phyloP scores from a whole-genome alignment of 2,797 vertebrate species.

The Erethizon dorsatum region DNA sequence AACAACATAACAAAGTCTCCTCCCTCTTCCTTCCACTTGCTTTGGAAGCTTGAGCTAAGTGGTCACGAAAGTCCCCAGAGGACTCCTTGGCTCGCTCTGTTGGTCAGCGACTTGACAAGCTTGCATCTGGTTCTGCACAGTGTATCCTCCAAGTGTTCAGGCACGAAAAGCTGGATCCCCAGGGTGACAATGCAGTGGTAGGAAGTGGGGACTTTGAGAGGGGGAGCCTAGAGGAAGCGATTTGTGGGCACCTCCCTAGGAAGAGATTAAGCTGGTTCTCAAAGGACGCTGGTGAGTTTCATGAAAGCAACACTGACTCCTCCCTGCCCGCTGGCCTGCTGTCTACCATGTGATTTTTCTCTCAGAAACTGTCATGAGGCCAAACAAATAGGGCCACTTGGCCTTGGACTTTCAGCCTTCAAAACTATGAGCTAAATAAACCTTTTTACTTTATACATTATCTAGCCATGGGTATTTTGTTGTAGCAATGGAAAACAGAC shows the following conservation, averaged over 20 bases:
- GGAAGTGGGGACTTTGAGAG: neutral
- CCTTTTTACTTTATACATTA: neutral
- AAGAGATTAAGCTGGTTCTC: neutral
- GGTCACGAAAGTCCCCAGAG: neutral
- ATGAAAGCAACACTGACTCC: neutral
- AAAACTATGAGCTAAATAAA: neutral
- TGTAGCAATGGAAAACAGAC: neutral
- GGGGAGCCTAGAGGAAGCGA: neutral
- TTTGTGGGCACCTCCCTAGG: neutral
- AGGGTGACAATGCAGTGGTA: no score
- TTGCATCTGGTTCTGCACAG: neutral
- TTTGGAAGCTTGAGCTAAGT: neutral
- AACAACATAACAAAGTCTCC: neutral
- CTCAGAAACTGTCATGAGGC: neutral
- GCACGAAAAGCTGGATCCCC: neutral
- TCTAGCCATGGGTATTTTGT: neutral
- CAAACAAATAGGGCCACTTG: neutral
- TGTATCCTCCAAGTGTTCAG: no score
- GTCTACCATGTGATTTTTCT: neutral
- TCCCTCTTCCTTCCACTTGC: constrained; percentile 13
- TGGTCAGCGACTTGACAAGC: neutral
- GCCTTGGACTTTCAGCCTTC: neutral
- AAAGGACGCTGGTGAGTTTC: no score
- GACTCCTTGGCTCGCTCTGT: neutral
- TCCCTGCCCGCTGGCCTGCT: neutral